Evolutionary conservation across 2,888 invertebrate species (phyloP), one percentile per base, ranked within the genome.

Genomic region (Xylocampa areola): DNA sequence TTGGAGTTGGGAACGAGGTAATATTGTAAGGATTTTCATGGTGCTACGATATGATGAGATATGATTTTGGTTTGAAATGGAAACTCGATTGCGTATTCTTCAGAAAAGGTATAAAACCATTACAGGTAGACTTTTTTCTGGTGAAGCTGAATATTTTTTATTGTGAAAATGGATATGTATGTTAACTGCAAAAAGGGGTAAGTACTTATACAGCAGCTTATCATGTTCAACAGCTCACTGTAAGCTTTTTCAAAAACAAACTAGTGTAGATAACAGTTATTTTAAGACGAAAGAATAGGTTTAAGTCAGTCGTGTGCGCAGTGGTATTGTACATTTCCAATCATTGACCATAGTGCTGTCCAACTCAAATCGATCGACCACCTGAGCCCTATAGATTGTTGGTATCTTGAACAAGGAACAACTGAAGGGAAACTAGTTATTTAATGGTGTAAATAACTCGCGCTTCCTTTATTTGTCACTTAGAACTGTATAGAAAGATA

Each of bases 381-480:
- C 50, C 35, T 58, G 66, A 48, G 52, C 21, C 13, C 10, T 25
- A 40, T 39, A 67, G 57, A 69, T 57, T 54, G 48, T 57, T 48
- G 27, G 35, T 70, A 70, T 50, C 49, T 65, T 39, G 43, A 48
- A 51, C 71, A 70, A 70, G 58, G 10, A 50, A 65, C 40, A 49
- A 37, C 47, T 57, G 45, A 49, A 52, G 43, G 37, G 37, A 4
- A 57, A 66, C 43, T 47, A 63, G 70, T 47, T 41, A 44, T 41
- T 37, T 53, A 32, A 40, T 55, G 45, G 47, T 45, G 30, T 55
- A 37, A 47, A 68, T 47, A 58, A 52, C 45, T 53, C 5, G 54
- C 36, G 30, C 53, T 72, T 52, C 54, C 61, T 68, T 71, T 52
- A 68, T 72, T 71, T 71, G 68, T 70, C 49, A 61, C 47, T 45